These are phyloP conservation scores for Aplochiton taeniatus DNA, from an alignment of 2,797 vertebrate species.

Conservation along the genomic window DNA sequence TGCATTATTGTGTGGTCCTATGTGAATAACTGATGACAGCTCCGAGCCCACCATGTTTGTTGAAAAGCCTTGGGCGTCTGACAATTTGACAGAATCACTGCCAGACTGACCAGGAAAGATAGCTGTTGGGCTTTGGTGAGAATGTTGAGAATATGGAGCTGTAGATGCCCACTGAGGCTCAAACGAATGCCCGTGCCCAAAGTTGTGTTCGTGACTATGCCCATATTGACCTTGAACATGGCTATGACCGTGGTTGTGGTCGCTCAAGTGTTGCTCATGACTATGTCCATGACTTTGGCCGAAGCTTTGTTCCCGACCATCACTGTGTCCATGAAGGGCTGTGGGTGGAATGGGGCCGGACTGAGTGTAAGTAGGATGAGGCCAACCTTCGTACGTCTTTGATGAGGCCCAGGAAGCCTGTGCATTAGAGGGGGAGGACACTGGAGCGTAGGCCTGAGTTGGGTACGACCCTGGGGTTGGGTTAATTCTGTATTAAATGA, in stretches of 20 bases:
- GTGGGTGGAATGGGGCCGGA: conserved; percentile 20
- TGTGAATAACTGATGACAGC: not conserved
- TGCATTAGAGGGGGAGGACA: not conserved
- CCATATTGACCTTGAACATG: not conserved
- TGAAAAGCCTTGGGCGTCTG: not conserved
- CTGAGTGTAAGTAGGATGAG: conserved; percentile 30
- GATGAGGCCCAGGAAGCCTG: conserved; percentile 14
- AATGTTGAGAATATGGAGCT: conserved; percentile 8
- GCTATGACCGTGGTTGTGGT: conserved; percentile 12
- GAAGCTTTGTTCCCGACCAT: conserved; percentile 9
- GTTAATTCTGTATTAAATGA: conserved; percentile 30
- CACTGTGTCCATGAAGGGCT: conserved; percentile 21
- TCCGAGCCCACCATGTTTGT: not conserved
- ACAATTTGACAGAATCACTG: conserved; percentile 8
- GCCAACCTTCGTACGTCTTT: conserved; percentile 45
- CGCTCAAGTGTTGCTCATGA: not conserved
- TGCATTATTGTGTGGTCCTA: not conserved
- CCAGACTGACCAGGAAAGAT: conserved; percentile 9
- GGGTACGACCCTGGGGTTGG: conserved; percentile 55
- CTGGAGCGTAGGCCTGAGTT: conserved; percentile 50
- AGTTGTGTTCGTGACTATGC: not conserved
- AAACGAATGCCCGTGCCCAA: not conserved
- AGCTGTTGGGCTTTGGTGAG: conserved; percentile 17
- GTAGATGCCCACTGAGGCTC: conserved; percentile 10
- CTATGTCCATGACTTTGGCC: conserved; percentile 6